phyloP scores from a whole-genome alignment of 2,113 vertebrate species.

The Cromileptes altivelis region DNA sequence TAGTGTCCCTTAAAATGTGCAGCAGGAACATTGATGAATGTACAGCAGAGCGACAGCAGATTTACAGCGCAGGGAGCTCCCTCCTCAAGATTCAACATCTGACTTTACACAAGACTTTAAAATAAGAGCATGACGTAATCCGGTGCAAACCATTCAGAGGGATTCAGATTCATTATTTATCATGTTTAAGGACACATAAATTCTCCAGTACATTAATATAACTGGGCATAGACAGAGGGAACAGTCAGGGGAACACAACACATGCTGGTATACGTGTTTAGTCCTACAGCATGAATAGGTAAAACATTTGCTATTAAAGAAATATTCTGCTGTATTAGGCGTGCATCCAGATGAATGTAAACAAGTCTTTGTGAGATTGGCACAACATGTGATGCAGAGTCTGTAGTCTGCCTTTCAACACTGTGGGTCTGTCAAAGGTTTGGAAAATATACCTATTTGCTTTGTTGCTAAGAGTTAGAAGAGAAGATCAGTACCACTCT shows the following conservation, averaged over 20 bases:
- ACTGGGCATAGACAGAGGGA: conserved; percentile 5
- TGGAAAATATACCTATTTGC: background rate
- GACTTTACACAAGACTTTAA: background rate
- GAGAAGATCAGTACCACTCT: too few relatives aligned
- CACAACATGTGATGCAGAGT: conserved; percentile 23
- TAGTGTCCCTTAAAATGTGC: conserved; percentile 33
- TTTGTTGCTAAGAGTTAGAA: background rate
- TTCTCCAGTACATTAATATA: background rate
- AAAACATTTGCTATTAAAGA: background rate
- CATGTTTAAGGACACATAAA: conserved; percentile 20
- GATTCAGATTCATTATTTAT: conserved; percentile 26
- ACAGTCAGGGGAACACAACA: conserved; percentile 11
- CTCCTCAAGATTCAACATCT: background rate
- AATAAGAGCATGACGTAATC: background rate
- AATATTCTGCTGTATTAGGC: background rate
- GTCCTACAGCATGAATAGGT: background rate
- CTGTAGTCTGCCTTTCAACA: background rate
- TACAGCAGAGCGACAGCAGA: conserved; percentile 40
- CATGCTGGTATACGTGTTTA: conserved; percentile 37
- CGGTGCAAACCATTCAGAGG: background rate
- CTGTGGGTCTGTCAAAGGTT: background rate
- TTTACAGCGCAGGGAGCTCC: conserved; percentile 33
- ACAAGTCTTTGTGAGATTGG: conserved; percentile 51
- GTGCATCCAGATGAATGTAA: conserved; percentile 43
- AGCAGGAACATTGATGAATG: conserved; percentile 9